Evolutionary conservation across 1,140 invertebrate species (phyloP).

Genomic region (Spodoptera frugiperda): DNA sequence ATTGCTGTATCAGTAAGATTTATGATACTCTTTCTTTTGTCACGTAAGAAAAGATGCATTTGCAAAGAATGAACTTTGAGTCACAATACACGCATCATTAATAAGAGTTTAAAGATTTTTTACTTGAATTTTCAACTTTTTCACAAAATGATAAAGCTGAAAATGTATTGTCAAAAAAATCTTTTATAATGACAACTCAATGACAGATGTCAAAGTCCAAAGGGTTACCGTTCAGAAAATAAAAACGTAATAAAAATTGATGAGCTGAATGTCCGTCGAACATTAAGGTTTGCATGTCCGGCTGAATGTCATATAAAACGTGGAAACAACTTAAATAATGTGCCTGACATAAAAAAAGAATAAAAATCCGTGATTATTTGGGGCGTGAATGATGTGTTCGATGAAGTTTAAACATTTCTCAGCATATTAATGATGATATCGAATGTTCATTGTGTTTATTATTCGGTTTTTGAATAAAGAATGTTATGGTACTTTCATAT

Average conservation of each 20-base stretch:
- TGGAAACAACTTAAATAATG: not conserved
- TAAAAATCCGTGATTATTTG: not conserved
- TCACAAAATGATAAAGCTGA: no score
- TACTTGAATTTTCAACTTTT: no score
- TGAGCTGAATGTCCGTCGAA: not conserved
- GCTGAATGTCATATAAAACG: not conserved
- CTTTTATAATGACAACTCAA: not conserved
- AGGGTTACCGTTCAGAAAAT: conserved; percentile 13
- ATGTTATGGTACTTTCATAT: not conserved
- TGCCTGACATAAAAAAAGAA: not conserved
- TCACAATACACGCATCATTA: no score
- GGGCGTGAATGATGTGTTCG: not conserved
- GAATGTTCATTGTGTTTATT: not conserved
- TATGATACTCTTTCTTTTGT: no score
- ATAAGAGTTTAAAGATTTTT: no score
- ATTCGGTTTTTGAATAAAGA: not conserved
- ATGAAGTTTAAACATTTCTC: not conserved
- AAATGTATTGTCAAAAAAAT: no score
- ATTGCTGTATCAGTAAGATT: no score
- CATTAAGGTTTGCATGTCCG: conserved; percentile 12
- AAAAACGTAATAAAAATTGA: conserved; percentile 27
- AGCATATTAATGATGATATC: not conserved
- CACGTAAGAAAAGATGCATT: no score
- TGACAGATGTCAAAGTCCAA: conserved; percentile 7
- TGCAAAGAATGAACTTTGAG: no score